Conservation (phyloP, 2,888 invertebrate genomes). For the Drosophila atroscutellata region DNA sequence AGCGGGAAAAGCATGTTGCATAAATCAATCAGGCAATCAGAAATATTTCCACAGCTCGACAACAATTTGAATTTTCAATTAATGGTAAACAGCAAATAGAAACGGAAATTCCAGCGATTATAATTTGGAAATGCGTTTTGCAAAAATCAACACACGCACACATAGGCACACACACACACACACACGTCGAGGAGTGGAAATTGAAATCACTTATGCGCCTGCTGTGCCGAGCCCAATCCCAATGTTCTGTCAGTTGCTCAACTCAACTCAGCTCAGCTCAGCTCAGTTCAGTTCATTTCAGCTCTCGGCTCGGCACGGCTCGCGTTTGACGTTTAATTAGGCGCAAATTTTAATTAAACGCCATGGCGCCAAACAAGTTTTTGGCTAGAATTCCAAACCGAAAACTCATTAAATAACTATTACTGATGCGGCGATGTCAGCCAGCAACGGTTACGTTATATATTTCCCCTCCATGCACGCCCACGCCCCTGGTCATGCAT, state of each 20-base stretch:
- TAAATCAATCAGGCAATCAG: slow-evolving; percentile 42
- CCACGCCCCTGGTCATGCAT: not conserved
- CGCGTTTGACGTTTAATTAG: slow-evolving; percentile 73
- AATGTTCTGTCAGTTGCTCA: slow-evolving; percentile 53
- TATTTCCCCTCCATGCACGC: slow-evolving; percentile 48
- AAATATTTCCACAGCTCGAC: slow-evolving; percentile 32
- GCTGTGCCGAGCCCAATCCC: slow-evolving; percentile 15
- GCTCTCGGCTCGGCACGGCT: slow-evolving; percentile 1
- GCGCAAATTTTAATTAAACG: slow-evolving; percentile 74
- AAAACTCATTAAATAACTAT: slow-evolving; percentile 78
- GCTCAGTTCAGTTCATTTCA: not conserved
- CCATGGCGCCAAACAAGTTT: slow-evolving; percentile 65
- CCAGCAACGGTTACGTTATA: slow-evolving; percentile 62
- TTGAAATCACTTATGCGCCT: slow-evolving; percentile 69
- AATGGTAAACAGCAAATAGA: slow-evolving; percentile 22
- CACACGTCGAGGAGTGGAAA: slow-evolving; percentile 18
- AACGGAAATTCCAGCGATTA: slow-evolving; percentile 24
- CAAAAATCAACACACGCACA: slow-evolving; percentile 11
- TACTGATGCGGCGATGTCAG: slow-evolving; percentile 65
- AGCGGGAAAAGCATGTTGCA: not conserved
- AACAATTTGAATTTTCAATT: slow-evolving; percentile 60
- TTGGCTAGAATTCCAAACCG: slow-evolving; percentile 50
- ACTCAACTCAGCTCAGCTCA: not conserved
- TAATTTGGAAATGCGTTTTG: slow-evolving; percentile 23
- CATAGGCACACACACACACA: slow-evolving; percentile 3